These are phyloP conservation scores for Calephelis virginiensis DNA, from an alignment of 1,140 invertebrate species.

Conservation along the genomic window DNA sequence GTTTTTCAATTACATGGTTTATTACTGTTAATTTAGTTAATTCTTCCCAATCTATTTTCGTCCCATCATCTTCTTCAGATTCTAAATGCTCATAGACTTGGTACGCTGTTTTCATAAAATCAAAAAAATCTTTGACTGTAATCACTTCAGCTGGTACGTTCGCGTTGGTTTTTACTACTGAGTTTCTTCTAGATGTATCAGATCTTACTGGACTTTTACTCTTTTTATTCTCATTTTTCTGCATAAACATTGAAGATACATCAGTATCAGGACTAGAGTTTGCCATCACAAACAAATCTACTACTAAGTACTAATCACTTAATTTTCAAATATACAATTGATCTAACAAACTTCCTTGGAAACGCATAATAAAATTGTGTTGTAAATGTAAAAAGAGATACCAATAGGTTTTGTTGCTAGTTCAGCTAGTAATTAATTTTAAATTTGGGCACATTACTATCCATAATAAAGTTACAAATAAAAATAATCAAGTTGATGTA, in stretches of 20 bases:
- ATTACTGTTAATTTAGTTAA: constrained; percentile 72
- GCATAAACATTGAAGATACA: constrained; percentile 62
- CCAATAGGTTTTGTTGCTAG: not conserved
- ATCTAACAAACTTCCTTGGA: constrained; percentile 52
- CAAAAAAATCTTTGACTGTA: constrained; percentile 84
- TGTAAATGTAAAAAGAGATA: not conserved
- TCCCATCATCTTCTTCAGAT: constrained; percentile 77
- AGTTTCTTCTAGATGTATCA: constrained; percentile 46
- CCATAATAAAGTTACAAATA: not conserved
- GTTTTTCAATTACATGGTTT: constrained; percentile 68
- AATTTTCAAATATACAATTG: constrained; percentile 38
- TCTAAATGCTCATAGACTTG: constrained; percentile 82
- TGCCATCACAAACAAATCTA: constrained; percentile 41
- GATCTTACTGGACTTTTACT: constrained; percentile 44
- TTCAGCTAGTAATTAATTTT: not conserved
- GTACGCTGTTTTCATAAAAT: constrained; percentile 86
- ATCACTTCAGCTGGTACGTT: constrained; percentile 72
- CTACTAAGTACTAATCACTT: not conserved
- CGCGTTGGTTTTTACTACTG: constrained; percentile 37
- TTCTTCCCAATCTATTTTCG: constrained; percentile 82
- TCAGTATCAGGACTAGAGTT: constrained; percentile 56
- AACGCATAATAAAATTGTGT: constrained; percentile 24
- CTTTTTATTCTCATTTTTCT: constrained; percentile 43
- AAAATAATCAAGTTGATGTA: not conserved
- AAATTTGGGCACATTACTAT: not conserved